A percentile compares a stretch with the other conserved stretches of the same genome.
These are phyloP conservation scores for Harpalus rubripes DNA, from an alignment of 2,888 invertebrate genomes.

Conservation along the genomic window DNA sequence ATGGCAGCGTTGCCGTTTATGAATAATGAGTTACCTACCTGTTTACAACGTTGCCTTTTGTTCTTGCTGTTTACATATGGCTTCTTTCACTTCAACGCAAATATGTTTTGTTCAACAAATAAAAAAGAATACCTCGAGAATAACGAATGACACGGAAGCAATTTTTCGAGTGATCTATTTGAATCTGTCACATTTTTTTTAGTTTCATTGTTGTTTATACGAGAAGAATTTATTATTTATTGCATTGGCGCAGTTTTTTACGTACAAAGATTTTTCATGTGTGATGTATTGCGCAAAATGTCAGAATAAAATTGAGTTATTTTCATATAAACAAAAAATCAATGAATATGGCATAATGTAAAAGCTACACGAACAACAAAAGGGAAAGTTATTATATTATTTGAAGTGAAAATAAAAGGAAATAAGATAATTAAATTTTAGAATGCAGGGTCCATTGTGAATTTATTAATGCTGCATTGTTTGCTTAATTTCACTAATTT, in stretches of 20 bases:
- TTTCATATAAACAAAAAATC: not conserved
- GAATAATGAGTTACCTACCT: conserved; percentile 2
- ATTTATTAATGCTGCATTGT: too few species aligned
- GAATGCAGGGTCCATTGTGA: too few species aligned
- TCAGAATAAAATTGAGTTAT: not conserved
- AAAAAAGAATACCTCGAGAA: not conserved
- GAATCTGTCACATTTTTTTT: not conserved
- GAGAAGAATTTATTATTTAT: not conserved
- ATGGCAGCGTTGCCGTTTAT: not conserved
- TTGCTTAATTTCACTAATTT: too few species aligned
- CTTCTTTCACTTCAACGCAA: not conserved
- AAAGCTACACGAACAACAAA: not conserved
- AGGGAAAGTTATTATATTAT: not conserved
- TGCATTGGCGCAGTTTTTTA: not conserved
- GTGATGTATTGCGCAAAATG: not conserved
- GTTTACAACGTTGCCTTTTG: not conserved
- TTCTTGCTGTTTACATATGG: not conserved
- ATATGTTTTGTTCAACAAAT: not conserved
- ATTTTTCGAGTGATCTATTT: not conserved
- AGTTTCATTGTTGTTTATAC: not conserved
- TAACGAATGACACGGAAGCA: not conserved
- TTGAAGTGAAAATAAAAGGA: not conserved
- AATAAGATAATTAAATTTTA: too few species aligned
- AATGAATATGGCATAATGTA: not conserved
- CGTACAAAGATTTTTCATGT: not conserved